phyloP scores from a whole-genome alignment of 2,113 vertebrate genomes.

The Erinaceus europaeus region DNA sequence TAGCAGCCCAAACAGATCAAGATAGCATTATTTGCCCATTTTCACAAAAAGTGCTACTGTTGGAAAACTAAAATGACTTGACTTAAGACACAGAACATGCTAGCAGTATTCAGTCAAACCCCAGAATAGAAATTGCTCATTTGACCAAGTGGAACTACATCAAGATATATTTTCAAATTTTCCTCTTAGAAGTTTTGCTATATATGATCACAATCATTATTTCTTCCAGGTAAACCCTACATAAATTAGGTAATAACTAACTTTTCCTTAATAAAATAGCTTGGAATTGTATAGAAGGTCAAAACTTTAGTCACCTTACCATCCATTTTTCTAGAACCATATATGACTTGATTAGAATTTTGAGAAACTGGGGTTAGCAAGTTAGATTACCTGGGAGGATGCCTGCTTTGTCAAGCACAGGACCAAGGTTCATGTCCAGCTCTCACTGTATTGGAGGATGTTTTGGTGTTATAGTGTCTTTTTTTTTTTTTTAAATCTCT shows the following conservation, averaged over 20 bases:
- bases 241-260: not conserved
- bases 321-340: not conserved
- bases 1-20: not conserved
- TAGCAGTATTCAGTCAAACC: not conserved
- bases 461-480: too few relatives aligned
- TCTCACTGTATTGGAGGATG: too few relatives aligned
- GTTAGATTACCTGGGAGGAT: too few relatives aligned
- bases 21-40: not conserved
- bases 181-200: not conserved
- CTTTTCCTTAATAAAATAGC: not conserved
- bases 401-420: too few relatives aligned
- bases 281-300: not conserved
- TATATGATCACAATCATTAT: too few relatives aligned
- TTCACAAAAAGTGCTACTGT: not conserved
- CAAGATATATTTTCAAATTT: constrained; percentile 30
- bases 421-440: too few relatives aligned
- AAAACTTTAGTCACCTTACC: not conserved
- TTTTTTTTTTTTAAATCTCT: too few relatives aligned
- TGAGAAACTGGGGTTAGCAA: not conserved
- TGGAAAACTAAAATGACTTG: not conserved
- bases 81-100: not conserved
- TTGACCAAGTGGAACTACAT: not conserved
- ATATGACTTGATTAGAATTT: not conserved
- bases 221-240: not conserved
- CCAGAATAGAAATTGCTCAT: constrained; percentile 31